Evolutionary conservation across 2,888 invertebrate genomes (phyloP).

Genomic region (Drosophila pseudotalamancana): DNA sequence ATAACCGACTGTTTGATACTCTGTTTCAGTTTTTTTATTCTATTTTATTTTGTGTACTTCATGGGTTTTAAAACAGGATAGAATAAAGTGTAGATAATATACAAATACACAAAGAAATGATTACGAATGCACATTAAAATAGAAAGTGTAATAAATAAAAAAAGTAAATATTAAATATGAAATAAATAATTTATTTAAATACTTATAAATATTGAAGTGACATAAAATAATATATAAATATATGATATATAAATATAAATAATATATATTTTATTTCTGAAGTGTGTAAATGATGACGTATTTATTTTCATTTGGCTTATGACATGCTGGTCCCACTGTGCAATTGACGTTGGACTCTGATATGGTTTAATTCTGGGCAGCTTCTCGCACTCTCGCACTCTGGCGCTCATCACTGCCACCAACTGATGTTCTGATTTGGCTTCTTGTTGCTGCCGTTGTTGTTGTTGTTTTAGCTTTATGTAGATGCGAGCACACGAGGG

Average conservation of each 20-base stretch:
- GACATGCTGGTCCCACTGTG: conserved; percentile 54
- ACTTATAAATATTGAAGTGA: not conserved
- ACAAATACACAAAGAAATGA: too few relatives aligned
- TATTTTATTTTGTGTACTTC: too few relatives aligned
- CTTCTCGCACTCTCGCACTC: not conserved
- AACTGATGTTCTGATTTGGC: conserved; percentile 58
- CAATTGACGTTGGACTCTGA: conserved; percentile 38
- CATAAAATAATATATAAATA: not conserved
- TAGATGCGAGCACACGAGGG: conserved; percentile 51
- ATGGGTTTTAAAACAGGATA: too few relatives aligned
- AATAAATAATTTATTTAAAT: too few relatives aligned
- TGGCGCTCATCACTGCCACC: conserved; percentile 42
- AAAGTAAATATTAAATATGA: too few relatives aligned
- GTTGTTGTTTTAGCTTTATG: conserved; percentile 45
- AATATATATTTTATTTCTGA: not conserved
- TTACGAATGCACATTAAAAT: too few relatives aligned
- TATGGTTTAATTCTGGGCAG: conserved; percentile 9
- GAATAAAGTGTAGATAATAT: too few relatives aligned
- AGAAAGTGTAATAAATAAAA: too few relatives aligned
- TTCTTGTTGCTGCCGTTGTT: conserved; percentile 27
- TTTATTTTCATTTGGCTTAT: not conserved
- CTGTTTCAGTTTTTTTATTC: too few relatives aligned
- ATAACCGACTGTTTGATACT: too few relatives aligned
- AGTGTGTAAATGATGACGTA: not conserved
- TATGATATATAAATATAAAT: not conserved